Evolutionary conservation across 2,113 vertebrate species (phyloP), one percentile per base, ranked within the genome.

Genomic region (Neofelis nebulosa): DNA sequence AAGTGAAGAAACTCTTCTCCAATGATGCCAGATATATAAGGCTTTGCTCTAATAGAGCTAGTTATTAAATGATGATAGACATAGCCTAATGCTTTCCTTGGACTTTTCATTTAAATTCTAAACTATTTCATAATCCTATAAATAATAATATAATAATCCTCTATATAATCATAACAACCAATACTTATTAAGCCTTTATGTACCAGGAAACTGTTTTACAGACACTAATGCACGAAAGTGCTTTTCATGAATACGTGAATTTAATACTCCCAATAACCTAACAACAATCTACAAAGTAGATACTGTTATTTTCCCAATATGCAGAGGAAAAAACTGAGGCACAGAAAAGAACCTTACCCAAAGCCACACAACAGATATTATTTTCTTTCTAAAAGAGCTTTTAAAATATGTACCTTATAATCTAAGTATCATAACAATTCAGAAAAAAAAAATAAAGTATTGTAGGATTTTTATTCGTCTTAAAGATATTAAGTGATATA

Each of bases 21-120:
- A 95, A 3, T 95, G 74, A 87, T 33, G 3, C 52, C 33, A 76
- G 36, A 65, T 78, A 83, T 93, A 79, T 84, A 89, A 93, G 14
- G 36, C 10, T 83, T 93, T 92, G 50, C 41, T n/a, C 41, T 94
- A 86, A 78, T 69, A 91, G 94, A 92, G 69, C 31, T 89, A 73
- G 33, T 92, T 88, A 88, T 88, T 96, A 96, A 92, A 84, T 89
- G 74, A 79, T 80, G 68, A 83, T 81, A 94, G 29, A 27, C 52
- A 76, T 48, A 88, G 41, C 48, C 97, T 86, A 78, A 87, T 79
- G 57, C 36, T 52, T 97, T 88, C 19, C 69, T 61, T 93, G 16
- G 21, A 83, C 7, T 55, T 55, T 86, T 85, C 16, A 74, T 63
- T 95, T 89, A 55, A 83, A 79, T 83, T 48, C 13, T 76, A 84